phyloP scores from a whole-genome alignment of 2,888 invertebrate species.

The Pristionchus mayeri region DNA sequence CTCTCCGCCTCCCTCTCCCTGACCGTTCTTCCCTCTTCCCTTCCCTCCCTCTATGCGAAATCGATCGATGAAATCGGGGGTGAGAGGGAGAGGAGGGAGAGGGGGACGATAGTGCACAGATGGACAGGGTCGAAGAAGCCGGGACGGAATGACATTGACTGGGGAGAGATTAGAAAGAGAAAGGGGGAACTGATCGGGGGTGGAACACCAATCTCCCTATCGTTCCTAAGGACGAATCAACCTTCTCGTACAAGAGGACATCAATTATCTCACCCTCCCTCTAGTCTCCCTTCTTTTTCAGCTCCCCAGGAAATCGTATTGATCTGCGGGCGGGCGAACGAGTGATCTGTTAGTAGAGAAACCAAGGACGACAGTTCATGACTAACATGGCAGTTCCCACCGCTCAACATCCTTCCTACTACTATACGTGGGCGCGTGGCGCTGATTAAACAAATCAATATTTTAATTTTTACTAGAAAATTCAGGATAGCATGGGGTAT shows the following conservation, averaged over 20 bases:
- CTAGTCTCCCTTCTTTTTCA: background rate
- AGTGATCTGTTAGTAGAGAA: slow-evolving; percentile 10
- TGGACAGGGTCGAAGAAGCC: background rate
- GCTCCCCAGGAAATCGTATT: slow-evolving; percentile 43
- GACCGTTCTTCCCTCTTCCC: background rate
- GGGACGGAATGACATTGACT: background rate
- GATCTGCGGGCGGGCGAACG: slow-evolving; percentile 1
- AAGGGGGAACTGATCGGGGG: slow-evolving; percentile 10
- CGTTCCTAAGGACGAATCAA: slow-evolving; percentile 39
- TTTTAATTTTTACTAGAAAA: background rate
- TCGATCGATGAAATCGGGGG: slow-evolving; percentile 30
- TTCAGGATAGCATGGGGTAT: background rate
- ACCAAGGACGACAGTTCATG: slow-evolving; percentile 6
- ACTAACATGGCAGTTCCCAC: background rate
- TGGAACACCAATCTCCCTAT: slow-evolving; percentile 37
- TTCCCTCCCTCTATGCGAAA: slow-evolving; percentile 28
- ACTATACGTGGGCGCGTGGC: too few relatives aligned
- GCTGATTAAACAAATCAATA: background rate
- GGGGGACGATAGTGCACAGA: slow-evolving; percentile 15
- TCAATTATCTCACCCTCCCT: slow-evolving; percentile 35
- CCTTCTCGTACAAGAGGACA: slow-evolving; percentile 10
- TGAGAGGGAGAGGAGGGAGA: background rate
- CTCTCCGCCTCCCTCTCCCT: background rate
- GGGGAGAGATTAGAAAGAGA: background rate
- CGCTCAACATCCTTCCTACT: background rate